These are phyloP conservation scores for Acromyrmex charruanus DNA, from an alignment of 1,140 invertebrate species.

Conservation along the genomic window DNA sequence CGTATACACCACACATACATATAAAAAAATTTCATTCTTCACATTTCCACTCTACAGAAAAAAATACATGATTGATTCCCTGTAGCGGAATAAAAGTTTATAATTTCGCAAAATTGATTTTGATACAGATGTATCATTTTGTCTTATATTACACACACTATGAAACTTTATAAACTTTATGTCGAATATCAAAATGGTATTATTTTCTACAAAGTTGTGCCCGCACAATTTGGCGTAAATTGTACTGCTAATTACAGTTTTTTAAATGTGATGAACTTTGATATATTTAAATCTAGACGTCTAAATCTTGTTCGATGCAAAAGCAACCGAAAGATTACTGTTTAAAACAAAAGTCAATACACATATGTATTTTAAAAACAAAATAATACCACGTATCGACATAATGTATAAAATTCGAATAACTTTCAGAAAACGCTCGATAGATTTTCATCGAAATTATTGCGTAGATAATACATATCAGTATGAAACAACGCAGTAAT, in stretches of 20 bases:
- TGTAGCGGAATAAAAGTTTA: neutral
- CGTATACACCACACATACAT: no score
- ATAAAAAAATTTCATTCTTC: no score
- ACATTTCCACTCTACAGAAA: no score
- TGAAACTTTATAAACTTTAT: constrained; percentile 8
- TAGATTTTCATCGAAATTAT: neutral
- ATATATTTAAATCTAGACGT: neutral
- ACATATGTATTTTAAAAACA: constrained; percentile 13
- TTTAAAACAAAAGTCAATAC: constrained; percentile 33
- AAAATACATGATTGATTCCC: no score
- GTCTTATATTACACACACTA: constrained; percentile 5
- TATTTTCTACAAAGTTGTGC: neutral
- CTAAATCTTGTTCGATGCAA: constrained; percentile 16
- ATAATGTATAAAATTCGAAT: constrained; percentile 24
- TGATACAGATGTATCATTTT: constrained; percentile 8
- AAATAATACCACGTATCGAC: constrained; percentile 18
- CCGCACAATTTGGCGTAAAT: neutral
- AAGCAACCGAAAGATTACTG: constrained; percentile 12
- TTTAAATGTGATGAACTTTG: constrained; percentile 1
- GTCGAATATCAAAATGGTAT: constrained; percentile 19
- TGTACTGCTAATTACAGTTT: neutral
- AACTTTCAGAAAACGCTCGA: neutral
- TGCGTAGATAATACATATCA: neutral
- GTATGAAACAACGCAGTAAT: constrained; percentile 13
- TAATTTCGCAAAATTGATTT: constrained; percentile 9